Percentiles rank a stretch among this genome's conserved stretches.
Conservation (phyloP, 2,797 vertebrate genomes). For the Chiroxiphia lanceolata region DNA sequence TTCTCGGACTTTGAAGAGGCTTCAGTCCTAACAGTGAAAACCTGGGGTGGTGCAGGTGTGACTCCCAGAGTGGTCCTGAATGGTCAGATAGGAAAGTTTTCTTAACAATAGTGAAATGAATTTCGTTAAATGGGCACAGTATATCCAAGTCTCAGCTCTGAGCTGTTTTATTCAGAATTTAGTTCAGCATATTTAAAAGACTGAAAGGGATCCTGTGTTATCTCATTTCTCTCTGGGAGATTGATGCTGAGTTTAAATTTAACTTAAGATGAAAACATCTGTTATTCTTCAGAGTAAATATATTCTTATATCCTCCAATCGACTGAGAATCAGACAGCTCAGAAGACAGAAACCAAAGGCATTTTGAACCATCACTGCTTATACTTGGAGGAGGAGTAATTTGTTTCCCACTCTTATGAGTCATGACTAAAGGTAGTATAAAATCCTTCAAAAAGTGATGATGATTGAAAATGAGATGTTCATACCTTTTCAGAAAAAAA, state of each 20-base stretch:
- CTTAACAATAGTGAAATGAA: background rate
- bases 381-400: background rate
- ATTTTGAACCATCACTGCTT: background rate
- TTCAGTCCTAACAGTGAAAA: background rate
- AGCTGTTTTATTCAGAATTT: background rate
- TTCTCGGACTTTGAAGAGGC: background rate
- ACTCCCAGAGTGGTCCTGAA: background rate
- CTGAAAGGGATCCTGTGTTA: background rate
- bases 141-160: background rate
- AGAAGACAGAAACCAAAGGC: conserved; percentile 14
- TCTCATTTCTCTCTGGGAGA: background rate
- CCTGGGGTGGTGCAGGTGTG: background rate
- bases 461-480: conserved; percentile 2
- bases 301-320: conserved; percentile 3
- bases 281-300: conserved; percentile 30
- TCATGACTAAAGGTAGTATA: conserved; percentile 27
- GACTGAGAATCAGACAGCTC: conserved; percentile 17
- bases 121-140: background rate
- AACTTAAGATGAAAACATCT: conserved; percentile 31
- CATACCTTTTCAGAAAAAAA: background rate
- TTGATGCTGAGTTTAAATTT: conserved; percentile 26
- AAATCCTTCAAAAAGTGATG: background rate
- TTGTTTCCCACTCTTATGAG: conserved; percentile 33
- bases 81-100: background rate
- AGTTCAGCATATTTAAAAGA: background rate